phyloP scores from a whole-genome alignment of 92 coral and sea anemone species.

The Blastomussa wellsi region DNA sequence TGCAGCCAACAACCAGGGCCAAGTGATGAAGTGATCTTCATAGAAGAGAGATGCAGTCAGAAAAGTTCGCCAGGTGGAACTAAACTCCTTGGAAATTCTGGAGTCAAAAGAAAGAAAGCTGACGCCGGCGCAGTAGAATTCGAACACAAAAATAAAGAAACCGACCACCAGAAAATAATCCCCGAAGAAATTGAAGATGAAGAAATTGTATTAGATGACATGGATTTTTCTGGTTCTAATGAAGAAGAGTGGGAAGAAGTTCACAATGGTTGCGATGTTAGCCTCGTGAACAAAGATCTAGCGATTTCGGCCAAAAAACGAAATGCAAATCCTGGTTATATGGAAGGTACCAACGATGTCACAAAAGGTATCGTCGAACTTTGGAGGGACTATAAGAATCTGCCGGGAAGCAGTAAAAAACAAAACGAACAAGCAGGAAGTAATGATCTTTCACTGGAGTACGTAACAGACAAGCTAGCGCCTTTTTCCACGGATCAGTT shows the following conservation, averaged over 20 bases:
- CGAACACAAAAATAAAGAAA: not conserved
- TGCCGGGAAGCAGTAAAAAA: not conserved
- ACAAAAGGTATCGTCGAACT: conserved; percentile 13
- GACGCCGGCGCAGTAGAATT: not conserved
- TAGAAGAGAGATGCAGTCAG: not conserved
- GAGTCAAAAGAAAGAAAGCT: not conserved
- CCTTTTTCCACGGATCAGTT: not conserved
- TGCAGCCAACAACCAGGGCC: not conserved
- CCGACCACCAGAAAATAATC: not conserved
- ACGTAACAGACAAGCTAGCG: not conserved
- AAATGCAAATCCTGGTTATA: not conserved
- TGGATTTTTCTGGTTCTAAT: not conserved
- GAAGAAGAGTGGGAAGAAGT: not conserved
- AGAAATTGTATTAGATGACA: not conserved
- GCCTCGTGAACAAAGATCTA: not conserved
- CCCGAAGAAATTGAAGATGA: not conserved
- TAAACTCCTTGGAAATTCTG: not conserved
- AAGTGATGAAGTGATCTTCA: not conserved
- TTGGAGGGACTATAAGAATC: conserved; percentile 15
- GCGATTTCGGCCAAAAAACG: not conserved
- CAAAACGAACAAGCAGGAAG: not conserved
- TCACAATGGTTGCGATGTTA: not conserved
- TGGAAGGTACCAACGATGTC: conserved; percentile 10
- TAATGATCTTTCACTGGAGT: not conserved
- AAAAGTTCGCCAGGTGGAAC: not conserved